phyloP scores from a whole-genome alignment of 2,797 vertebrate genomes.

The Mionectes olivaceus region DNA sequence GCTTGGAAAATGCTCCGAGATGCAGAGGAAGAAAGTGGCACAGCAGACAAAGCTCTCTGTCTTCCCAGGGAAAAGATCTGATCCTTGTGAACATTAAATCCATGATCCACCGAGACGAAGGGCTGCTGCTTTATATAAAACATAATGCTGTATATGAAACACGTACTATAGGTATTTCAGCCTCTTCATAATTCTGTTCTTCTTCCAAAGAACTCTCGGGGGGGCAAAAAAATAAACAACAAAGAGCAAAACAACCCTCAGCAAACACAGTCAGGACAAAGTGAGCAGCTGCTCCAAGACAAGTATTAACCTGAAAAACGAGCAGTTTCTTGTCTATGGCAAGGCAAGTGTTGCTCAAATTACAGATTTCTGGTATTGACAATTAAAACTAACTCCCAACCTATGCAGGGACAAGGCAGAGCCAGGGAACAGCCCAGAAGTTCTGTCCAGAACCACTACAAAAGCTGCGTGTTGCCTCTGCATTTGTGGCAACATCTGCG shows the following conservation, averaged over 20 bases:
- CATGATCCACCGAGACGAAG: not conserved
- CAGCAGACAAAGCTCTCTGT: not conserved
- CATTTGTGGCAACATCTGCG: not conserved
- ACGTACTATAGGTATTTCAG: not conserved
- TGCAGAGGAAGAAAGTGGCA: not conserved
- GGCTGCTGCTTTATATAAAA: not conserved
- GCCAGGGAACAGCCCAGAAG: not conserved
- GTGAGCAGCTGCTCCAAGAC: not conserved
- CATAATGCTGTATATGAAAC: not conserved
- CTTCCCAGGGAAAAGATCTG: not conserved
- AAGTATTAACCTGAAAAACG: not conserved
- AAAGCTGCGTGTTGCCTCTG: accelerated
- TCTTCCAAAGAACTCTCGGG: not conserved
- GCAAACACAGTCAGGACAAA: not conserved
- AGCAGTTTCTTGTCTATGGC: not conserved
- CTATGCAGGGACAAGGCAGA: not conserved
- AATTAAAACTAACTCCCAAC: not conserved
- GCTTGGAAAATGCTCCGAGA: not conserved
- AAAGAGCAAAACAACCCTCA: not conserved
- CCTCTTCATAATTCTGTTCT: not conserved
- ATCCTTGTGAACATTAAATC: not conserved
- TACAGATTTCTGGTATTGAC: not conserved
- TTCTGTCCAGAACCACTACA: not conserved
- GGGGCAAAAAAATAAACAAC: not conserved
- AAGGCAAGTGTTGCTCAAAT: not conserved